Base-by-base conservation (phyloP, 37 sponge, comb jelly and placozoan genomes). In the Dysidea cf. avara region DNA sequence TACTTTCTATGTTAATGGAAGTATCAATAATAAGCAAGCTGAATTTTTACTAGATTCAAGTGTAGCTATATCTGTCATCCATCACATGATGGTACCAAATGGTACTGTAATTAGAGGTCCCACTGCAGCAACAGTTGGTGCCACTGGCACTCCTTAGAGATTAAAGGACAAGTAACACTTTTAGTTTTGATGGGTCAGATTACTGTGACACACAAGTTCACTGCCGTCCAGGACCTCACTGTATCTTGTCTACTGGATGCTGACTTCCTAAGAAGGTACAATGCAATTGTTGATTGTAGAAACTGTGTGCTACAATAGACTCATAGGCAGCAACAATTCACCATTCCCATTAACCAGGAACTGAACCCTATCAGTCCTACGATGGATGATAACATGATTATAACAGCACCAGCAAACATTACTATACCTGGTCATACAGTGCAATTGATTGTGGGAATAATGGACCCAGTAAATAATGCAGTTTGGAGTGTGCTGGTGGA, bases 171-270 rank as follows among this genome's bases (percentile, higher is more conserved):
- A 25, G 24, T 33, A 25, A 56, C 21, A 16, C 39, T 72, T 14
- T 25, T 39, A 25, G 59, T 72, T 6, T 37, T 58, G 20, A 34
- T 72, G 26, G 73, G 59, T 29, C 12, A 14, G 16, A 26, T 72
- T 20, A 11, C 30, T 18, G 36, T 37, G 20, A 43, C 53, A 18
- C 40, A 72, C 20, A 43, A 54, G 13, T 72, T 72, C 39, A 30
- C 40, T 34, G 73, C 55, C 32, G 60, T 34, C 12, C 35, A 24
- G 35, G 7, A 56, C 18, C 39, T 72, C 11, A 25, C 73, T 20
- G 73, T 72, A 14, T 56, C 53, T 25, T 72, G 73, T 56, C 12
- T 72, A n/a, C 46, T 72, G 25, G 73, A 58, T 29, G 59, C 59
- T 28, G 59, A 72, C 73, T 72, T 72, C 34, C 59, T 72, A 18